These are phyloP conservation scores for Oceanites oceanicus DNA, from an alignment of 2,113 vertebrate species.

Conservation along the genomic window DNA sequence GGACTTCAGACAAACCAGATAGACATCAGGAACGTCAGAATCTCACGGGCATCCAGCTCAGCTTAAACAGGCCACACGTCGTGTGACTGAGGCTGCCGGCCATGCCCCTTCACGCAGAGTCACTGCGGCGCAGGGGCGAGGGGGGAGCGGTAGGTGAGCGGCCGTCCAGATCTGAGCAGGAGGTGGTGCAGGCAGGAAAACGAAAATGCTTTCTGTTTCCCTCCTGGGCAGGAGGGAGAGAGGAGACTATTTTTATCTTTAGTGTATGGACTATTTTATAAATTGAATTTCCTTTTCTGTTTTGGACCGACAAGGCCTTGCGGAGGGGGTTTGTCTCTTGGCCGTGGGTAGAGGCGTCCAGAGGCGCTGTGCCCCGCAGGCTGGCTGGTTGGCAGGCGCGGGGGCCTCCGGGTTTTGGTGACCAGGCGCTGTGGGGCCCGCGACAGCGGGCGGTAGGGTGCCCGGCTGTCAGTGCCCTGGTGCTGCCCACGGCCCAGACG, in stretches of 20 bases:
- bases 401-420: background rate
- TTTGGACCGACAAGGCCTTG: background rate
- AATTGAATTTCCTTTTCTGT: background rate
- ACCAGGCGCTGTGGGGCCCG: rapidly evolving
- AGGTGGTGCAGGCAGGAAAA: background rate
- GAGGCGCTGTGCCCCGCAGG: background rate
- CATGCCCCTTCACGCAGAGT: rapidly evolving
- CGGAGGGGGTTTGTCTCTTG: background rate
- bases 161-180: background rate
- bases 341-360: background rate
- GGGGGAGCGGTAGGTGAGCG: background rate
- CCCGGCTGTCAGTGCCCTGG: background rate
- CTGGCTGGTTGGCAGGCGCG: background rate
- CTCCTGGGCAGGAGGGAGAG: background rate
- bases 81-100: background rate
- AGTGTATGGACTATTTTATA: background rate
- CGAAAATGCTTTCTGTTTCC: background rate
- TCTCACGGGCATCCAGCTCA: background rate
- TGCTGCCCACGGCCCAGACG: background rate
- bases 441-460: background rate
- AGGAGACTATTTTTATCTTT: background rate
- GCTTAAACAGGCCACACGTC: rapidly evolving
- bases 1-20: background rate
- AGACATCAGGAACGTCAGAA: background rate
- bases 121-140: background rate